phyloP scores from a whole-genome alignment of 2,113 vertebrate species.

The Megaleporinus macrocephalus region DNA sequence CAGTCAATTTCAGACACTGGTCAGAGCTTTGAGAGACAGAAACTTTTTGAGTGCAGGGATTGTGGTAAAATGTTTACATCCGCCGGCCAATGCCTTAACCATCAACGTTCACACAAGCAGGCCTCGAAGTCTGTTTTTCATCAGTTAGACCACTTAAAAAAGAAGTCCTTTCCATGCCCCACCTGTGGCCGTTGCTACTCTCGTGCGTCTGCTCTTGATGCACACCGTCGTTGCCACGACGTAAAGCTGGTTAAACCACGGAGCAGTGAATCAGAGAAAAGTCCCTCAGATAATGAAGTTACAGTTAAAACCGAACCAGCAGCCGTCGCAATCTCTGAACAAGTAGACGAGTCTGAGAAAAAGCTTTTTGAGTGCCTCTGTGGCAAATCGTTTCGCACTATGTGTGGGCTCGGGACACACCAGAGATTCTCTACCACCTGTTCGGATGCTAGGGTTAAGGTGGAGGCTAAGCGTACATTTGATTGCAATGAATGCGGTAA shows the following conservation, averaged over 20 bases:
- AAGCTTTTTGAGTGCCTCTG: conserved; percentile 70
- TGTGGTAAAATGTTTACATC: conserved; percentile 75
- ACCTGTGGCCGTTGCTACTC: conserved; percentile 79
- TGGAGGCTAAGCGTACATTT: conserved; percentile 69
- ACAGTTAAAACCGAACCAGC: conserved; percentile 41
- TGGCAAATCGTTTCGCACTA: conserved; percentile 71
- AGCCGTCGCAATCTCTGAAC: conserved; percentile 27
- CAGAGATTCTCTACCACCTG: conserved; percentile 71
- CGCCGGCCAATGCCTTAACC: conserved; percentile 77
- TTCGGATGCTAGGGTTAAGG: conserved; percentile 59
- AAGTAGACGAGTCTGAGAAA: conserved; percentile 41
- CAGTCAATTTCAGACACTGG: not conserved
- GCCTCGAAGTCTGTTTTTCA: conserved; percentile 77
- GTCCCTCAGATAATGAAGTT: not conserved
- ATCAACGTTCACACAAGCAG: conserved; percentile 75
- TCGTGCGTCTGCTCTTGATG: conserved; percentile 80
- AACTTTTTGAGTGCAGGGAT: conserved; percentile 70
- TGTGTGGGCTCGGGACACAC: conserved; percentile 73
- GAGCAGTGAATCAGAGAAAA: conserved; percentile 56
- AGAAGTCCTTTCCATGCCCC: conserved; percentile 79
- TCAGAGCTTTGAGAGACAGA: conserved; percentile 59
- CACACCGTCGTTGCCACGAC: conserved; percentile 80
- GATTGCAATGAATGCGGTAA: conserved; percentile 75
- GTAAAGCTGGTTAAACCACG: conserved; percentile 75
- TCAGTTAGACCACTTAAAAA: conserved; percentile 75